Conservation (phyloP, 2,888 invertebrate genomes). For the Acanthosoma haemorrhoidale region DNA sequence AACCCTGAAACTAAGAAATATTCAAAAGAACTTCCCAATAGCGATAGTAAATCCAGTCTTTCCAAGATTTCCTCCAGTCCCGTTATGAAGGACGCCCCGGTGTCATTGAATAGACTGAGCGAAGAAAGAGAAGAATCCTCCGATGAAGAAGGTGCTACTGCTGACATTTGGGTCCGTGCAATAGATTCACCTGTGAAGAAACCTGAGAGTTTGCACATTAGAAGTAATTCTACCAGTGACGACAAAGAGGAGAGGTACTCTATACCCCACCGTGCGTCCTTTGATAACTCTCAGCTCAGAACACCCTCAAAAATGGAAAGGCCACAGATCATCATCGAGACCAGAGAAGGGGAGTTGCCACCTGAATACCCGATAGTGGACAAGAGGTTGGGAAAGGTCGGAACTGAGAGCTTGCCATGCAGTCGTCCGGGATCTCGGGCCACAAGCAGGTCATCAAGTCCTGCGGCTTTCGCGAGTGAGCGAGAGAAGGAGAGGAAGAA, state of each 20-base stretch:
- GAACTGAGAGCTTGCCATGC: constrained; percentile 35
- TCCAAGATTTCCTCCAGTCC: constrained; percentile 19
- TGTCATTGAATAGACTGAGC: constrained; percentile 10
- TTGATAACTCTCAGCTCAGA: constrained; percentile 35
- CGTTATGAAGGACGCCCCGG: constrained; percentile 5
- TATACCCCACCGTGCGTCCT: constrained; percentile 32
- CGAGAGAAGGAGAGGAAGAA: constrained; percentile 35
- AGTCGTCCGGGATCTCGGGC: constrained; percentile 40
- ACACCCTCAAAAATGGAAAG: constrained; percentile 29
- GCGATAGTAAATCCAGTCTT: constrained; percentile 15
- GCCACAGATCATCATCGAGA: constrained; percentile 29
- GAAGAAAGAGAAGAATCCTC: constrained; percentile 37
- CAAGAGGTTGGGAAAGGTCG: constrained; percentile 24
- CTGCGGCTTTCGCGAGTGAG: constrained; percentile 36
- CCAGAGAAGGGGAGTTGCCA: constrained; percentile 29
- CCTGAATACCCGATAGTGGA: constrained; percentile 24
- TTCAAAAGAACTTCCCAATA: neutral
- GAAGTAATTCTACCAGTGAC: constrained; percentile 33
- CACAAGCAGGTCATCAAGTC: constrained; percentile 40
- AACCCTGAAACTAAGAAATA: constrained; percentile 32
- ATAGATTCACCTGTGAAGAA: constrained; percentile 42
- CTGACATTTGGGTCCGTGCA: constrained; percentile 43
- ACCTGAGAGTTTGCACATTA: constrained; percentile 29
- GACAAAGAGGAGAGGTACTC: constrained; percentile 27
- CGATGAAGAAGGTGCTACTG: constrained; percentile 42